Base-by-base conservation (phyloP, 2,113 vertebrate species). In the Sylvilagus bachmani region DNA sequence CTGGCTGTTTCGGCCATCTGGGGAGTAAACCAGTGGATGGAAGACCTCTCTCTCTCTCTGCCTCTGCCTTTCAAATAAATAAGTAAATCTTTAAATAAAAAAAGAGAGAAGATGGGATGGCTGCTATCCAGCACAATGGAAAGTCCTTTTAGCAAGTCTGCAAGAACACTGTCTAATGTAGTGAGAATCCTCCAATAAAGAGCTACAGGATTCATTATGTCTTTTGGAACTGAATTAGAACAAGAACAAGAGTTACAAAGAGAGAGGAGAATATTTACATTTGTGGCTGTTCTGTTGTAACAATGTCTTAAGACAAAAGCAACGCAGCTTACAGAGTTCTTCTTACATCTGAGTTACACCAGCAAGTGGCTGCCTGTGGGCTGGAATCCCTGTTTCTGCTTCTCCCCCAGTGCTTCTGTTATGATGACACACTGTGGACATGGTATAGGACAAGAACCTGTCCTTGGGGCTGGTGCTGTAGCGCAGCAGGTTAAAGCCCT, bases 211-310 rank as follows among this genome's bases (percentile, higher is more conserved):
- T 51, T 87, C 85, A 44, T 16, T 29, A 91, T 83, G 8, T 74
- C 71, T 92, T 49, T 13, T 62, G 24, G 38, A 89, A 86, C 0
- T 74, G 10, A 75, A 86, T 73, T 53, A 73, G 55, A 22, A 62
- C 6, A 21, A 74, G 55, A 22, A 62, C 3, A 21, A 44, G 71
- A 44, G 71, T 5, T 19, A 36, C 19, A 33, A 17, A 22, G 71
- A 74, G 71, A 44, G 71, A 13, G 38, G 38, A 44, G 38, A 11
- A 74, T 1, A 25, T 9, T 24, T 10, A 44, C 66, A 66, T 51
- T 33, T 73, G 33, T n/a, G 62, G 31, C 77, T 85, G 16, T 77
- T 92, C 79, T 62, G 31, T 64, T 90, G 86, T 87, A 70, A 74
- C 0, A 4, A n/a, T 51, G 70, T 10, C 17, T 58, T 67, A 53